Evolutionary conservation across 2,113 vertebrate genomes (phyloP).

Genomic region (Charadrius vociferus): DNA sequence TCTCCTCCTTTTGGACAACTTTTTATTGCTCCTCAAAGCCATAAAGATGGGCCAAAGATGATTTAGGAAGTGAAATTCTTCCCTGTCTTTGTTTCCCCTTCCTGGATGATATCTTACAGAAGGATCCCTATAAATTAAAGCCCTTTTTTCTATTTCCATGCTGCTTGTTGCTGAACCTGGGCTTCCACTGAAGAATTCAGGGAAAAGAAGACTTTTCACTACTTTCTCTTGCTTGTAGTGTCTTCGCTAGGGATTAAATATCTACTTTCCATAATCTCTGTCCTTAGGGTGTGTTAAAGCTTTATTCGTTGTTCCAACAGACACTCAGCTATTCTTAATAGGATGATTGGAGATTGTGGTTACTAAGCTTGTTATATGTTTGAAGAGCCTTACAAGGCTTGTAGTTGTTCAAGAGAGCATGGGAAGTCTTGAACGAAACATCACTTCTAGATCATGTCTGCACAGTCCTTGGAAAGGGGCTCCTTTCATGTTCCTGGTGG

Average conservation of each 20-base stretch:
- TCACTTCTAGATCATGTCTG: not conserved
- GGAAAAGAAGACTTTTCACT: not conserved
- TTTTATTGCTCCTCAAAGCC: not conserved
- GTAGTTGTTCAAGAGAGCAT: not conserved
- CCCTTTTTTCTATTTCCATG: not conserved
- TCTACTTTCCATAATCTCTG: not conserved
- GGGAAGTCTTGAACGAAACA: not conserved
- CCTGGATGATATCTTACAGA: not conserved
- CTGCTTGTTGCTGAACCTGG: not conserved
- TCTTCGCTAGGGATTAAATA: not conserved
- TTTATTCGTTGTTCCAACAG: not conserved
- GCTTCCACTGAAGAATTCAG: not conserved
- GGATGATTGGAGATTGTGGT: not conserved
- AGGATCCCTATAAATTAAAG: not conserved
- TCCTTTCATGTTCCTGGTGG: not conserved
- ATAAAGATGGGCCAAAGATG: not conserved
- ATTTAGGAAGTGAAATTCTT: not conserved
- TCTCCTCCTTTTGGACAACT: not conserved
- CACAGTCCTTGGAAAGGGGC: not conserved
- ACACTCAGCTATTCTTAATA: not conserved
- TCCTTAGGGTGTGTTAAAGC: not conserved
- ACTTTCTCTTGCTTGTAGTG: not conserved
- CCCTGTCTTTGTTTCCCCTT: not conserved
- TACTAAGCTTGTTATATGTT: not conserved
- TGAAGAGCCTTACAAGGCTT: not conserved